phyloP scores from a whole-genome alignment of 2,113 vertebrate genomes.

The Fulica atra region DNA sequence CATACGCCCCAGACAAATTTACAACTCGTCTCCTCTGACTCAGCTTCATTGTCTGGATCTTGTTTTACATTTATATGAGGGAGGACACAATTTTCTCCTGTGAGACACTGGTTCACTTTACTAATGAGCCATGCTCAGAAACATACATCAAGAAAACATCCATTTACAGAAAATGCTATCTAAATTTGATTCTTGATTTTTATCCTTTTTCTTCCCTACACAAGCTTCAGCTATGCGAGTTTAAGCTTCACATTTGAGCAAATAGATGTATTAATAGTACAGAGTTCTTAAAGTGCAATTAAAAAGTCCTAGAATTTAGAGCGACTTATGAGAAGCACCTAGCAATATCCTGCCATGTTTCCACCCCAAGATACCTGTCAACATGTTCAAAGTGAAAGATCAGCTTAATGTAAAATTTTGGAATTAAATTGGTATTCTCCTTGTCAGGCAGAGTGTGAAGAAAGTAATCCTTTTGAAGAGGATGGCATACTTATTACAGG shows the following conservation, averaged over 20 bases:
- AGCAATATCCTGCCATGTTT: neutral
- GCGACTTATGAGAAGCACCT: neutral
- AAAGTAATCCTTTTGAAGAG: neutral
- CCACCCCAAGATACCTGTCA: neutral
- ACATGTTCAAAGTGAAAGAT: neutral
- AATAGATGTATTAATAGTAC: neutral
- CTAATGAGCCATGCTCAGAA: neutral
- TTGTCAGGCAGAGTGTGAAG: neutral
- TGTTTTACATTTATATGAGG: neutral
- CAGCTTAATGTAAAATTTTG: neutral
- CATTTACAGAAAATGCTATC: neutral
- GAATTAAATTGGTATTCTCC: neutral
- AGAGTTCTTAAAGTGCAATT: neutral
- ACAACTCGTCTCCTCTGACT: neutral
- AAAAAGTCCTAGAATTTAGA: neutral
- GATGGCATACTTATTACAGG: neutral
- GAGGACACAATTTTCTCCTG: neutral
- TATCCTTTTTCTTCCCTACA: neutral
- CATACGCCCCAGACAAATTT: neutral
- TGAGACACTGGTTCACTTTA: neutral
- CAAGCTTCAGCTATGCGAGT: neutral
- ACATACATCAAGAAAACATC: neutral
- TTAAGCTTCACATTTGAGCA: neutral
- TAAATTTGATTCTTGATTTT: neutral
- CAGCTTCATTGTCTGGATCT: neutral